These are phyloP conservation scores for Hirundichthys speculiger DNA, from an alignment of 2,113 vertebrate species.

Conservation along the genomic window DNA sequence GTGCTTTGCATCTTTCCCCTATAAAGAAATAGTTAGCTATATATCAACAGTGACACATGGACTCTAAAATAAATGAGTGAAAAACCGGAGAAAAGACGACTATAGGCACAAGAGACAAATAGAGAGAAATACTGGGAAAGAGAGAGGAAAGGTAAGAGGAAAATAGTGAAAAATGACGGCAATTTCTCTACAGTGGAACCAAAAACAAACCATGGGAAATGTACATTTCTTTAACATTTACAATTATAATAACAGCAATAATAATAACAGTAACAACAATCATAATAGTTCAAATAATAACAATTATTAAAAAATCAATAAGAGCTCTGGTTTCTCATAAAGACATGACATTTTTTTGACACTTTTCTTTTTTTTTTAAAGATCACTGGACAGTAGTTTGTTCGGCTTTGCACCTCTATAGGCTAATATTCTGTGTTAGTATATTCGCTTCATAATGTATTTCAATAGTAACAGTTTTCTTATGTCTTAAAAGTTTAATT, in stretches of 20 bases:
- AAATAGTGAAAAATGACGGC: constrained; percentile 69
- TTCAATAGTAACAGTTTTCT: constrained; percentile 79
- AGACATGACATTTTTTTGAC: constrained; percentile 71
- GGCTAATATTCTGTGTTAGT: constrained; percentile 87
- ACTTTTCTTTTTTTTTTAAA: constrained; percentile 77
- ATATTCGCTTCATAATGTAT: constrained; percentile 80
- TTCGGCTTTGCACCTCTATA: constrained; percentile 78
- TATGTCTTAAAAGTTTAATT: constrained; percentile 81
- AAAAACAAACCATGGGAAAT: constrained; percentile 76
- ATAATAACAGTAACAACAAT: constrained; percentile 84
- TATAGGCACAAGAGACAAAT: constrained; percentile 71
- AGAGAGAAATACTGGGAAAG: constrained; percentile 64
- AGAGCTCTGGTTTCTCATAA: constrained; percentile 82
- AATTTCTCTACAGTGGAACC: constrained; percentile 75
- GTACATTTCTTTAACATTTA: constrained; percentile 84
- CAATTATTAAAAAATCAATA: constrained; percentile 78
- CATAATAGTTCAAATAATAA: constrained; percentile 80
- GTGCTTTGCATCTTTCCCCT: constrained; percentile 85
- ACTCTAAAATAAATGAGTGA: constrained; percentile 81
- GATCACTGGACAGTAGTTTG: constrained; percentile 84
- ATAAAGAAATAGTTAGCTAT: constrained; percentile 88
- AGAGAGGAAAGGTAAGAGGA: constrained; percentile 63
- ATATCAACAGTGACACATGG: constrained; percentile 84
- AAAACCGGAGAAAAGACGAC: constrained; percentile 74
- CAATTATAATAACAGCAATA: constrained; percentile 84